Evolutionary conservation across 2,113 vertebrate species (phyloP).

Genomic region (Gobio gobio): DNA sequence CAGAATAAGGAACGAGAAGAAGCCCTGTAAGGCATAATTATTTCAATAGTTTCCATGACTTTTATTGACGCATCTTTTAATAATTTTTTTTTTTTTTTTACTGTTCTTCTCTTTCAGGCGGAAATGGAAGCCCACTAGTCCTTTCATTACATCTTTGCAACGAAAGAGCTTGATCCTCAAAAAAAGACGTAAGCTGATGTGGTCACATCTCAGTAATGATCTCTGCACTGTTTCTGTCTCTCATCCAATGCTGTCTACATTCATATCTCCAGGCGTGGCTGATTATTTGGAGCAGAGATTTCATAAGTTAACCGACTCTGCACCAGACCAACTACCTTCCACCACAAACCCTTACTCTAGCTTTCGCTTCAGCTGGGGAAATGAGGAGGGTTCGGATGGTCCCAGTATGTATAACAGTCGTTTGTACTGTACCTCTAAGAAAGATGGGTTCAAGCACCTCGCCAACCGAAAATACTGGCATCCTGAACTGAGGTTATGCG

Average conservation of each 20-base stretch:
- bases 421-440: constrained; percentile 72
- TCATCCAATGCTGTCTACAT: not conserved
- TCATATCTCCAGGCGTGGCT: constrained; percentile 74
- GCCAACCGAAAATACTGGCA: constrained; percentile 85
- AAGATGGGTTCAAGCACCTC: constrained; percentile 55
- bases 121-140: constrained; percentile 53
- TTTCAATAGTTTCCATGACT: not conserved
- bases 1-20: constrained; percentile 37
- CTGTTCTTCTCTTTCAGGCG: constrained; percentile 31
- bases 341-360: constrained; percentile 70
- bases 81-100: not conserved
- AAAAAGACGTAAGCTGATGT: constrained; percentile 55
- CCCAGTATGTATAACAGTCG: constrained; percentile 80
- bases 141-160: constrained; percentile 34
- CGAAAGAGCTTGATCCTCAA: constrained; percentile 40
- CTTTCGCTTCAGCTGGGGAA: constrained; percentile 87
- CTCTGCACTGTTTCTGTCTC: not conserved
- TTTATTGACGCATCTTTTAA: not conserved
- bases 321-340: constrained; percentile 46
- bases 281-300: constrained; percentile 83
- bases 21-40: constrained; percentile 41
- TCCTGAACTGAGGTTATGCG: constrained; percentile 71
- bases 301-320: constrained; percentile 70
- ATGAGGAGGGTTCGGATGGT: constrained; percentile 62
- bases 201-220: not conserved